Base-by-base conservation (phyloP, 2,113 vertebrate genomes). In the Vimba vimba region DNA sequence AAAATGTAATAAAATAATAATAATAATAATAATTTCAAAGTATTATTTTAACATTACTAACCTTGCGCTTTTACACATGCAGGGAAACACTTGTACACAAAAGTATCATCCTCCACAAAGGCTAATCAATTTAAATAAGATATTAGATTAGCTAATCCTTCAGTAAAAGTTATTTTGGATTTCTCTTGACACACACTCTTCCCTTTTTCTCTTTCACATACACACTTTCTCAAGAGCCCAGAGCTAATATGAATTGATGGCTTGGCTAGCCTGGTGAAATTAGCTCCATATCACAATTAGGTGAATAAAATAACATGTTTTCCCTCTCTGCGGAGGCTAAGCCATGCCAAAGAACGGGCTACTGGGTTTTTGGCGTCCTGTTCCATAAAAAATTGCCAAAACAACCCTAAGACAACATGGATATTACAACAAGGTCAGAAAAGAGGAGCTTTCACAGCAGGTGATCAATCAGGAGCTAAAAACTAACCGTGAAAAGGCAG, bases 211-310 rank as follows among this genome's bases (percentile, higher is more conserved):
- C 89, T 50, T 89, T 45, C 25, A 27, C 86, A 75, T 43, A 36
- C 57, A 45, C 57, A 62, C 55, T 62, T 78, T 79, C 93, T 86
- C 39, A 86, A 86, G 87, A 94, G 85, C 77, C 82, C 76, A 88
- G 91, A 89, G 57, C 21, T 94, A 92, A 91, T 91, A 94, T 95
- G 92, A 93, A 93, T 93, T 93, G 89, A 94, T 85, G 74, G 74
- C 83, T 85, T 94, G 88, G 73, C 0, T 68, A 87, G 84, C 80
- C 88, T 86, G n/a, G 89, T 79, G 60, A 95, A 94, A 93, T 92
- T 90, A 91, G 79, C 66, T 91, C 59, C 93, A 91, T 83, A 91
- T 85, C 86, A 79, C 76, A 47, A 89, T 91, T 59, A 85, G 86
- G n/a, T 27, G 86, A 83, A 68, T 79, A 88, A 91, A 93, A 86